phyloP scores from a whole-genome alignment of 2,888 invertebrate species.

The Molorchus minor region DNA sequence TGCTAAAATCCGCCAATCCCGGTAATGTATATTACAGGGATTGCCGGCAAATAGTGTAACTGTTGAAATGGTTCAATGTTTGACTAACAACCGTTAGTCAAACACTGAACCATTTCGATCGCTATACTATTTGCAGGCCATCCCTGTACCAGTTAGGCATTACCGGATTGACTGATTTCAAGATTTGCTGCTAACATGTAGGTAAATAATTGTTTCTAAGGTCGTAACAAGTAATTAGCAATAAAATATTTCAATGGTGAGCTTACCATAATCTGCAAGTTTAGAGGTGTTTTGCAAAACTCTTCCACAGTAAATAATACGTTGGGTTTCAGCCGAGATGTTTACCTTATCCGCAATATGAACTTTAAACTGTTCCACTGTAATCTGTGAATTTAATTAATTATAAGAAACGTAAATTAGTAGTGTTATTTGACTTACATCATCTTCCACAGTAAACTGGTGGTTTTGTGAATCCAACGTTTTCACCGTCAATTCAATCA shows the following conservation, averaged over 20 bases:
- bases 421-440: slow-evolving; percentile 70
- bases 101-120: neutral
- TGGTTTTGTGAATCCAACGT: slow-evolving; percentile 90
- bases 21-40: no score
- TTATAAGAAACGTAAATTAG: neutral
- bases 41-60: no score
- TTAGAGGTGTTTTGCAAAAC: slow-evolving; percentile 89
- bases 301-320: slow-evolving; percentile 94
- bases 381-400: slow-evolving; percentile 68
- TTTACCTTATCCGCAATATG: slow-evolving; percentile 80
- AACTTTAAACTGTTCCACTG: slow-evolving; percentile 83
- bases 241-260: no score
- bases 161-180: no score
- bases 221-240: no score
- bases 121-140: no score
- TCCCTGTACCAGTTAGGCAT: no score
- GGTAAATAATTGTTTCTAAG: no score
- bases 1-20: no score
- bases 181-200: no score
- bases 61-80: no score
- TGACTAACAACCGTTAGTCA: no score
- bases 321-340: slow-evolving; percentile 83
- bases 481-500: slow-evolving; percentile 88
- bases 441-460: slow-evolving; percentile 81
- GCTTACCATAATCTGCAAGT: slow-evolving; percentile 83